Evolutionary conservation across 2,888 invertebrate genomes (phyloP), one percentile per base, ranked within the genome.

Genomic region (Tortricodes alternella): DNA sequence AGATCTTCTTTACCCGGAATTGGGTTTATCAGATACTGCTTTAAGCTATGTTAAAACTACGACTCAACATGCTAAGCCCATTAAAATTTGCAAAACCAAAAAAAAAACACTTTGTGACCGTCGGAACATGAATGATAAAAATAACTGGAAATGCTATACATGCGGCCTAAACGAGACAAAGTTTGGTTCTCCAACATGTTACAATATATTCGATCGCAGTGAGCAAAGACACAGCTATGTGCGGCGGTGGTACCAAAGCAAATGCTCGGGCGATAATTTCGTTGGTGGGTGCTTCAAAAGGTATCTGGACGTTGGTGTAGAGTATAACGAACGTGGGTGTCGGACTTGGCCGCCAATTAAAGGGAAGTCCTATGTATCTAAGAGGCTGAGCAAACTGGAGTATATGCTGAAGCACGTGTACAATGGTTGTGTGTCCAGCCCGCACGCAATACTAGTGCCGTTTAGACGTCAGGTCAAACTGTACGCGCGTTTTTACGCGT

Each of bases 291-390:
- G 79, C 37, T 71, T 73, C 21, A 69, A 64, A 29, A 67, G 82
- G 32, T 76, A 56, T 59, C 16, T 76, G 2, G 83, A 83, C 41
- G 4, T 80, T 1, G 75, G 73, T 1, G 9, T 19, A 0, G 2
- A 44, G 0, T 82, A 78, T 43, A 62, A 66, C 3, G 82, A 83
- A 58, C 63, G 79, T 27, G 81, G 79, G 0, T 83, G 83, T 32
- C 68, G 83, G 19, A 57, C 63, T 0, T 61, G 60, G 57, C 68
- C 68, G 1, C 80, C 80, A 0, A 0, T 15, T 0, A 2, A 0
- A 32, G 79, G 82, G 0, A 18, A 6, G 1, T 74, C 68, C 24
- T 70, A 59, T 15, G 70, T 61, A 0, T 76, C 80, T 0, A 7
- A 16, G 0, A 64, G 76, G 50, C 46, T 75, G 11, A 49, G 8